Evolutionary conservation across 1,140 invertebrate genomes (phyloP), one percentile per base, ranked within the genome.

Genomic region (Coelopa frigida): DNA sequence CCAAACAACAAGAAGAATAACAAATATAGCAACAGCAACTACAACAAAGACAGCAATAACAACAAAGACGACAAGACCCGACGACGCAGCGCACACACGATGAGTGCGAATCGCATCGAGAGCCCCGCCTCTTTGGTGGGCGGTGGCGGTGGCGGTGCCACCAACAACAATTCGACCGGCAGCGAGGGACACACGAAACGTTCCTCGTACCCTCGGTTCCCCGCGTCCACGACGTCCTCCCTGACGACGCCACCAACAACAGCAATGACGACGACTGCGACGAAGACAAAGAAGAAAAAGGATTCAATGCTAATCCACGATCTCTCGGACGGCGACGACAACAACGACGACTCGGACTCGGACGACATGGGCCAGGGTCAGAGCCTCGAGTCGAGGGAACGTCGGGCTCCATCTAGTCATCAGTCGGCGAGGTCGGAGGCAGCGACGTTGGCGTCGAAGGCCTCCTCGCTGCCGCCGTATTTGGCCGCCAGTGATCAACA

Each of bases 381-480:
- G n/a, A n/a, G n/a, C n/a, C n/a, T n/a, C n/a, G n/a, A n/a, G n/a
- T n/a, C n/a, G n/a, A n/a, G n/a, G n/a, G n/a, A n/a, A n/a, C n/a
- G n/a, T n/a, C n/a, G n/a, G n/a, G n/a, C n/a, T n/a, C n/a, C n/a
- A n/a, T n/a, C n/a, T n/a, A n/a, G n/a, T n/a, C n/a, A n/a, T n/a
- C n/a, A n/a, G n/a, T n/a, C n/a, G n/a, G n/a, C n/a, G n/a, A n/a
- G n/a, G n/a, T n/a, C n/a, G n/a, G n/a, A n/a, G n/a, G n/a, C n/a
- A n/a, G n/a, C n/a, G n/a, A n/a, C n/a, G n/a, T n/a, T n/a, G n/a
- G 32, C 33, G 46, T 17, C 26, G 2, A 64, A 64, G 49, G 49
- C 61, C 31, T 48, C 51, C 5, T 64, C 61, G 8, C 22, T 64
- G 55, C 61, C 61, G 17, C 61, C 61, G 31, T 49, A 42, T 27